Evolutionary conservation across 2,888 invertebrate species (phyloP).

Genomic region (Drosophila yooni): DNA sequence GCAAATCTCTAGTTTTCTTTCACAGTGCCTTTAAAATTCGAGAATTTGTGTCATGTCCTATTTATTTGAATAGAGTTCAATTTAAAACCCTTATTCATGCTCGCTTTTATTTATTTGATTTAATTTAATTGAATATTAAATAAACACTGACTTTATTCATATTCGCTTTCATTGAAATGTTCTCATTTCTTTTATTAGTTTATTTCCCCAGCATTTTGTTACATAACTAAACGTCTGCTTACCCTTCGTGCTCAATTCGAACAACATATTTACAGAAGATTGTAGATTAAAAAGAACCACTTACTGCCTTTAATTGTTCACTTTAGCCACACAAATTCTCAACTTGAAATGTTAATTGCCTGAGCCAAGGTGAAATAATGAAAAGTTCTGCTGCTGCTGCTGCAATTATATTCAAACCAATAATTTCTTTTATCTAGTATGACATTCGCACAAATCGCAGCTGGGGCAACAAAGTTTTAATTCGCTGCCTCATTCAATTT

Average conservation of each 20-base stretch:
- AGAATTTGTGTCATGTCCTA: not conserved
- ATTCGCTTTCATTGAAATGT: not conserved
- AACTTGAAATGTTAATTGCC: conserved; percentile 5
- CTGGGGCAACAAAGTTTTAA: conserved; percentile 42
- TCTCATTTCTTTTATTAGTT: not conserved
- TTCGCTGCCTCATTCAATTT: conserved; percentile 21
- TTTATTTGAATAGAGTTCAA: not conserved
- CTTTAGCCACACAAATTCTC: conserved; percentile 1
- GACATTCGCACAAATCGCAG: conserved; percentile 34
- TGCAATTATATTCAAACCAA: conserved; percentile 13
- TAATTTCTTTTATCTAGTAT: conserved; percentile 30
- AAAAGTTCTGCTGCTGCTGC: not conserved
- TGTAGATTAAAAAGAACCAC: not conserved
- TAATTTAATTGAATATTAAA: not conserved
- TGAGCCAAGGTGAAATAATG: not conserved
- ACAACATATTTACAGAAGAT: not conserved
- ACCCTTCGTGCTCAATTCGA: not conserved
- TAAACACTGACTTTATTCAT: not conserved
- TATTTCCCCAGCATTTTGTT: not conserved
- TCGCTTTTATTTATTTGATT: not conserved
- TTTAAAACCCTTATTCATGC: not conserved
- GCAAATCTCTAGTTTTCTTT: not conserved
- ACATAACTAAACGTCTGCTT: not conserved
- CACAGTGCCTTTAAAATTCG: not conserved
- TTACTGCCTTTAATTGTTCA: not conserved